Evolutionary conservation across 1,140 invertebrate genomes (phyloP), one percentile per base, ranked within the genome.

Genomic region (Eciton burchellii): DNA sequence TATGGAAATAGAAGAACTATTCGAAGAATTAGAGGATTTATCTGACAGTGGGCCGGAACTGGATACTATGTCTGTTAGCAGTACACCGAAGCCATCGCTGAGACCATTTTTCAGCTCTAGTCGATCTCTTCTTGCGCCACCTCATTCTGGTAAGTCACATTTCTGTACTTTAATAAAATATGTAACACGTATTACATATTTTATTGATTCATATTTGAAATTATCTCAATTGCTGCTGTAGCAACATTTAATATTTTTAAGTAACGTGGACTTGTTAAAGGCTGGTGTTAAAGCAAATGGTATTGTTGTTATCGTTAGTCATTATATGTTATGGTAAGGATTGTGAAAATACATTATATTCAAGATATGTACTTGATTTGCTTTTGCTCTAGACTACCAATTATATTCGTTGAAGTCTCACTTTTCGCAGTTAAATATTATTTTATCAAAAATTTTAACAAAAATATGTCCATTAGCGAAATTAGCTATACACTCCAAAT

Each of bases 31-130:
- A 74, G 98, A 99, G 93, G 98, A 99, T 79, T 93, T 99, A 45
- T 98, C 97, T 85, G 98, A 99, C 94, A 99, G 98, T 63, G 98
- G 97, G 5, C 98, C 97, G 24, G 98, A 99, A 92, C 95, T 98
- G 93, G 98, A 99, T 92, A 99, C 98, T 54, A 97, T 99, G 95
- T 99, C 98, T 90, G 98, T 99, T 87, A 97, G 97, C 60, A 99
- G 98, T 77, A 99, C 98, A 57, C 99, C 98, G 6, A 99, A 99
- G 92, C 98, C 98, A 19, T 98, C 98, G 84, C 94, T 99, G 73
- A 95, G 98, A 88, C 98, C 98, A 1, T 99, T 99, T 94, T 99
- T 99, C 94, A 98, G 98, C 88, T 97, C 97, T 91, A 97, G 97
- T 90, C 94, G 97, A 82, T 97, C 97, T 73, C 95, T 98, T 72